phyloP scores from a whole-genome alignment of 2,797 vertebrate species.

The Hypotaenidia philippensis region DNA sequence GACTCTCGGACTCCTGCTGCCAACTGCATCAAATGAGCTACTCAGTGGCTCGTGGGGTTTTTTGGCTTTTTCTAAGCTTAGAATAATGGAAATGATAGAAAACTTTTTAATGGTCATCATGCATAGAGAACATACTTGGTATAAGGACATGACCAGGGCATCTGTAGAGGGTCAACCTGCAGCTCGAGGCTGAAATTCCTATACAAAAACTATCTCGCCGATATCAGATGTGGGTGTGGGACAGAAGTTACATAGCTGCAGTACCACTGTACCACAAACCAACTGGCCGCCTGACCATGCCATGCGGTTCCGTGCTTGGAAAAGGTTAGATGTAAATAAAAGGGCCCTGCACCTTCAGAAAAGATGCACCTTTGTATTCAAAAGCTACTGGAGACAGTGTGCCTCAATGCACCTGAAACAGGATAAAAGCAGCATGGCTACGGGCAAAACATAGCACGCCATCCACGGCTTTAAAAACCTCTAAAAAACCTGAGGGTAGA shows the following conservation, averaged over 20 bases:
- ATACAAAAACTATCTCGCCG: background rate
- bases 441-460: background rate
- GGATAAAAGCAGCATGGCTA: background rate
- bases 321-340: background rate
- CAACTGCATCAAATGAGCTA: background rate
- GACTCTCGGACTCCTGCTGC: background rate
- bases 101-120: background rate
- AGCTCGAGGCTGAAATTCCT: background rate
- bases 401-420: background rate
- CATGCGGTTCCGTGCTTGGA: background rate
- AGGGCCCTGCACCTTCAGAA: background rate
- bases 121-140: background rate
- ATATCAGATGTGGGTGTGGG: background rate
- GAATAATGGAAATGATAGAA: background rate
- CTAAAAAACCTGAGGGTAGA: background rate
- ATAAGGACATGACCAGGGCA: background rate
- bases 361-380: background rate
- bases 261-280: background rate
- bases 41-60: background rate
- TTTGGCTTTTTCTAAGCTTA: background rate
- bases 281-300: accelerated
- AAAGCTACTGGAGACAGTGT: background rate
- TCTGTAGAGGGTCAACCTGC: background rate
- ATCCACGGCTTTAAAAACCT: background rate
- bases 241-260: background rate